phyloP scores from a whole-genome alignment of 2,113 vertebrate species.

The Cochlearius cochlearius region DNA sequence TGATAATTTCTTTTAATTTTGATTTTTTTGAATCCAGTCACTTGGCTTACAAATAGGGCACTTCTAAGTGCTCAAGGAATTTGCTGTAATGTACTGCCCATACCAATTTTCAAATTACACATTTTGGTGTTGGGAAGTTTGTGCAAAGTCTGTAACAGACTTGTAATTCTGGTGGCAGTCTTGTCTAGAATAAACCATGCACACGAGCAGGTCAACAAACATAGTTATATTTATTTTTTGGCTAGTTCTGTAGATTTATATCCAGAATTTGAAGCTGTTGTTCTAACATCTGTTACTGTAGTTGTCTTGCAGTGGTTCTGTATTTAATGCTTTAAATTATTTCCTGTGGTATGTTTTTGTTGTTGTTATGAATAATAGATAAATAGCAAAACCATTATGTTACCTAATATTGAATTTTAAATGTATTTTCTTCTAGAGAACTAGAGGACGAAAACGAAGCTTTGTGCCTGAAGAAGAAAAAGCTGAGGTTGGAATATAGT shows the following conservation, averaged over 20 bases:
- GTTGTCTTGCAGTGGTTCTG: neutral
- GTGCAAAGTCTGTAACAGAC: neutral
- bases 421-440: constrained; percentile 84
- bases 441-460: constrained; percentile 93
- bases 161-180: neutral
- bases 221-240: neutral
- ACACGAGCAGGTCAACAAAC: neutral
- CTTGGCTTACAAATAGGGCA: neutral
- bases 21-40: neutral
- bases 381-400: neutral
- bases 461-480: constrained; percentile 92
- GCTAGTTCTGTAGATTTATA: neutral
- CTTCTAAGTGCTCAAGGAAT: neutral
- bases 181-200: neutral
- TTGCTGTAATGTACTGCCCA: neutral
- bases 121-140: neutral
- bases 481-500: constrained; percentile 83
- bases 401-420: constrained; percentile 12
- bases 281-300: neutral
- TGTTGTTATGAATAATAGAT: neutral
- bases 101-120: neutral
- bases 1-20: neutral
- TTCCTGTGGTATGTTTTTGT: neutral
- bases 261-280: neutral
- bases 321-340: neutral